Evolutionary conservation across 2,797 vertebrate genomes (phyloP).

Genomic region (Pteronotus mesoamericanus): DNA sequence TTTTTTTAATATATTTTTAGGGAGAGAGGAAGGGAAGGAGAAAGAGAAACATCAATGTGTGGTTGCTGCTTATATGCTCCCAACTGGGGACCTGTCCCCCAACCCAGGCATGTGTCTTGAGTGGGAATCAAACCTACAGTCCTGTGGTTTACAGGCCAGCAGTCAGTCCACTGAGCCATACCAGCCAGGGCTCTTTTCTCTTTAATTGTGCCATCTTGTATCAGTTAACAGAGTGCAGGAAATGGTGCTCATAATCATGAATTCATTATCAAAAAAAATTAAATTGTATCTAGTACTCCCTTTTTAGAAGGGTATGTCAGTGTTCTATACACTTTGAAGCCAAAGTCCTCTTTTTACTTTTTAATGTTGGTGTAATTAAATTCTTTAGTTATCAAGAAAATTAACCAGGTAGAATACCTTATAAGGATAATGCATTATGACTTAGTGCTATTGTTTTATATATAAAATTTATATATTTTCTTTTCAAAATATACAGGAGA

Average conservation of each 20-base stretch:
- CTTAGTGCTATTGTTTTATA: background rate
- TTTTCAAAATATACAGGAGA: background rate
- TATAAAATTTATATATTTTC: background rate
- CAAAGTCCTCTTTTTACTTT: background rate
- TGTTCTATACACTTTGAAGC: background rate
- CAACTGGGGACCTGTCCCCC: too few relatives aligned
- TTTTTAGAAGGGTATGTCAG: background rate
- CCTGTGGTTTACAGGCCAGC: too few relatives aligned
- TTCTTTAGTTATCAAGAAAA: background rate
- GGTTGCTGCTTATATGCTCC: too few relatives aligned
- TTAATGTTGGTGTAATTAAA: background rate
- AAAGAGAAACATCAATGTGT: too few relatives aligned
- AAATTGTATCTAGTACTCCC: background rate
- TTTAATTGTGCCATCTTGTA: background rate
- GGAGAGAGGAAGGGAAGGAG: too few relatives aligned
- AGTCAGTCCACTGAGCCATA: too few relatives aligned
- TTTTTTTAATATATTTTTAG: too few relatives aligned
- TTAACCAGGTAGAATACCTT: background rate
- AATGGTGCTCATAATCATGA: background rate
- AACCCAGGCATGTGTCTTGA: too few relatives aligned
- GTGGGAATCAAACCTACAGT: too few relatives aligned
- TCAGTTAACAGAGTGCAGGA: background rate
- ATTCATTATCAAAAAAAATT: background rate
- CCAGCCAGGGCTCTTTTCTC: too few relatives aligned
- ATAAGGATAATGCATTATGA: background rate